A percentile compares a stretch with the other conserved stretches of the same genome.
Conservation (phyloP, 2,888 invertebrate species). For the Ectobius pallidus region DNA sequence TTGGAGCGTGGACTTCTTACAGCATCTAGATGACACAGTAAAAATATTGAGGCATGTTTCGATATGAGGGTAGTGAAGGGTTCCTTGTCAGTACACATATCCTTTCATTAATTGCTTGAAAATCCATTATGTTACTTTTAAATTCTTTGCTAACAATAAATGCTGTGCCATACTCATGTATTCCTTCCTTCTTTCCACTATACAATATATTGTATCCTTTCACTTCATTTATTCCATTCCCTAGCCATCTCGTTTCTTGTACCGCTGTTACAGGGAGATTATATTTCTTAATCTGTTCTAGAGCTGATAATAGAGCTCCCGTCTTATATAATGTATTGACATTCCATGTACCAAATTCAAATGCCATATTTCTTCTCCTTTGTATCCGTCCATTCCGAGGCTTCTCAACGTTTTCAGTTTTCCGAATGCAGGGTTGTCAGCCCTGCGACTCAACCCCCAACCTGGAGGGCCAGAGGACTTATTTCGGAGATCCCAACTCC, state of each 20-base stretch:
- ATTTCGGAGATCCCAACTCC: no score
- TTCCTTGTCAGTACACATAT: not conserved
- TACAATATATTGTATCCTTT: not conserved
- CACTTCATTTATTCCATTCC: not conserved
- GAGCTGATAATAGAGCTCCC: not conserved
- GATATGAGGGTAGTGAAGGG: no score
- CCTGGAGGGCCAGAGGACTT: no score
- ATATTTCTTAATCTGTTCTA: not conserved
- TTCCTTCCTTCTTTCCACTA: not conserved
- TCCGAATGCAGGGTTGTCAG: not conserved
- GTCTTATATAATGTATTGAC: no score
- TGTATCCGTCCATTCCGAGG: no score
- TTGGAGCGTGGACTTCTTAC: no score
- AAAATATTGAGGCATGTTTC: no score
- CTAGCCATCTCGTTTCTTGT: not conserved
- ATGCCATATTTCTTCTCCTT: no score
- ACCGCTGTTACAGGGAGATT: not conserved
- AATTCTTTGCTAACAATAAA: not conserved
- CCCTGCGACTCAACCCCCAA: not conserved
- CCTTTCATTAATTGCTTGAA: not conserved
- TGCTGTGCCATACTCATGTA: not conserved
- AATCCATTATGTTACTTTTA: not conserved
- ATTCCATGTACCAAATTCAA: no score
- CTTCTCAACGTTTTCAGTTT: not conserved
- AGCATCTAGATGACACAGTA: no score